These are phyloP conservation scores for Pomatostomus ruficeps DNA, from an alignment of 2,113 vertebrate genomes.

Conservation along the genomic window DNA sequence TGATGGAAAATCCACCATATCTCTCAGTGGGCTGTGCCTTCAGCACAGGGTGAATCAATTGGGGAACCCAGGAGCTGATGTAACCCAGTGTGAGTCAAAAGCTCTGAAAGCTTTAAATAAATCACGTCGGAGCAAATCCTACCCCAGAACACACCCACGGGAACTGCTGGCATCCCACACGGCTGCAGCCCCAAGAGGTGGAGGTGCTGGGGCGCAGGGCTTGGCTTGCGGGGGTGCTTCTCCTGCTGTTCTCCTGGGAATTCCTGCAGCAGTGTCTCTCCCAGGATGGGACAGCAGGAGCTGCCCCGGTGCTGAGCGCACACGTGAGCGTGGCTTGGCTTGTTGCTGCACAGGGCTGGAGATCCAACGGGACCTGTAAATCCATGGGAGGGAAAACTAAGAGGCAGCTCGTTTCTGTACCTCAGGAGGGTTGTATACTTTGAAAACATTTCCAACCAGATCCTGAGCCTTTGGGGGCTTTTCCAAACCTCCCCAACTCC, in stretches of 20 bases:
- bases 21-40: neutral
- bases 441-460: neutral
- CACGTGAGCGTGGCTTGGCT: accelerated
- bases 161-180: accelerated
- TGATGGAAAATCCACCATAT: neutral
- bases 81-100: neutral
- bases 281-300: accelerated
- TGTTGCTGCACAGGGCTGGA: neutral
- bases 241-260: neutral
- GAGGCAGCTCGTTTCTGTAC: neutral
- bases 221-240: accelerated
- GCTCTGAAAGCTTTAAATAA: neutral
- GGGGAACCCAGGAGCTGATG: neutral
- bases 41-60: neutral
- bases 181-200: neutral
- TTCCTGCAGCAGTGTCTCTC: neutral
- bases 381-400: neutral
- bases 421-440: neutral
- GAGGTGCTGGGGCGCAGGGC: accelerated
- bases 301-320: accelerated
- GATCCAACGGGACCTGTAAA: neutral
- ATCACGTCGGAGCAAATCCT: accelerated
- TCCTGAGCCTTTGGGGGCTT: neutral
- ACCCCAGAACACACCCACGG: neutral
- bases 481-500: neutral